These are phyloP conservation scores for Laterallus jamaicensis DNA, from an alignment of 2,113 vertebrate species.

Conservation along the genomic window DNA sequence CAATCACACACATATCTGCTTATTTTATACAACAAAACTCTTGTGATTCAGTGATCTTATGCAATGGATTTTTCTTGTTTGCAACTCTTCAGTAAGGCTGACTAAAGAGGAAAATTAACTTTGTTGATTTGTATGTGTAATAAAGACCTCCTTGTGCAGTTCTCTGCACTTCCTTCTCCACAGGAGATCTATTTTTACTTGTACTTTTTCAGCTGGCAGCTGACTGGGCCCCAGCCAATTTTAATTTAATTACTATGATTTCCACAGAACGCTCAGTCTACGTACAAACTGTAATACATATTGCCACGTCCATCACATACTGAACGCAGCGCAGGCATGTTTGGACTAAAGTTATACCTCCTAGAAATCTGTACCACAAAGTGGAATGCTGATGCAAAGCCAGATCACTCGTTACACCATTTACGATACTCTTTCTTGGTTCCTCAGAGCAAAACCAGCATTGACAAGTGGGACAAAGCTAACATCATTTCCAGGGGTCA, in stretches of 20 bases:
- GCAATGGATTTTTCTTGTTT: not conserved
- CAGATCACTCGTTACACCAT: not conserved
- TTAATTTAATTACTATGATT: not conserved
- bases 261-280: not conserved
- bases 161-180: not conserved
- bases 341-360: not conserved
- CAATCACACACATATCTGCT: not conserved
- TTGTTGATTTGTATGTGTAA: not conserved
- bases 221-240: not conserved
- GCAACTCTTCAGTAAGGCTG: not conserved
- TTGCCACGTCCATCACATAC: not conserved
- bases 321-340: not conserved
- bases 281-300: not conserved
- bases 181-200: not conserved
- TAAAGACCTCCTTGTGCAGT: not conserved
- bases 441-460: not conserved
- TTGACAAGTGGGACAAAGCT: not conserved
- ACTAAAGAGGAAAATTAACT: not conserved
- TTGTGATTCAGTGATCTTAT: not conserved
- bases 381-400: not conserved
- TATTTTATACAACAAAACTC: not conserved
- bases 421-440: not conserved
- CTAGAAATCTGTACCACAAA: not conserved
- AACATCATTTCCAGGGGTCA: not conserved
- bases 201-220: not conserved